Conservation (phyloP, 1,140 invertebrate species). For the Drosophila takahashii region DNA sequence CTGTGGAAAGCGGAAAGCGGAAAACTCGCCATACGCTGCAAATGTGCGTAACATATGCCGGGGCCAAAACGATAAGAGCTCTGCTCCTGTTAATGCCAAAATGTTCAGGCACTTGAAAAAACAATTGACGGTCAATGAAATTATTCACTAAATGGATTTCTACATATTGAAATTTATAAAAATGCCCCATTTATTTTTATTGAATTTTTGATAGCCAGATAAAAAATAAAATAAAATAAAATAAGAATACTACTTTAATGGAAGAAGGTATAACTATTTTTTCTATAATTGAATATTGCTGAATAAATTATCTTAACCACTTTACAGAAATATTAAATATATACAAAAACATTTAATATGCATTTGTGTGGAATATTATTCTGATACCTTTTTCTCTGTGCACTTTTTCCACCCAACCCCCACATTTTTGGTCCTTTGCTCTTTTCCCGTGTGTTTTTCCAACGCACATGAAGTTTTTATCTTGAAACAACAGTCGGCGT, state of each 20-base stretch:
- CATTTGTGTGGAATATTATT: background rate
- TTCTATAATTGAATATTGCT: too few species aligned
- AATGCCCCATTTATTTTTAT: too few species aligned
- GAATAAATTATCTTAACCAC: too few species aligned
- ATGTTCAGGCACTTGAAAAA: conserved; percentile 16
- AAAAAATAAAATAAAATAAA: too few species aligned
- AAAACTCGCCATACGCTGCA: conserved; percentile 79
- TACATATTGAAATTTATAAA: too few species aligned
- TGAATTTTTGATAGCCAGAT: too few species aligned
- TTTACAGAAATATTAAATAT: background rate
- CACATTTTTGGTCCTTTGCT: conserved; percentile 26
- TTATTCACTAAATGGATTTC: too few species aligned
- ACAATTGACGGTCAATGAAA: background rate
- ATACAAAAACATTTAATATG: background rate
- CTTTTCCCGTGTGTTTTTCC: conserved; percentile 61
- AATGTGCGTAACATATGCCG: conserved; percentile 83
- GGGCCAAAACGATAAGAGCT: conserved; percentile 67
- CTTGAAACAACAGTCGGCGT: conserved; percentile 78
- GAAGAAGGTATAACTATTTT: background rate
- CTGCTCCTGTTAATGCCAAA: conserved; percentile 44
- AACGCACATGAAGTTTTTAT: conserved; percentile 82
- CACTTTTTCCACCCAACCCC: conserved; percentile 12
- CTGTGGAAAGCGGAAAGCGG: conserved; percentile 26
- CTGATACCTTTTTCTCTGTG: background rate
- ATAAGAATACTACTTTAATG: too few species aligned